These are phyloP conservation scores for Pterois miles DNA, from an alignment of 2,797 vertebrate genomes.

Conservation along the genomic window DNA sequence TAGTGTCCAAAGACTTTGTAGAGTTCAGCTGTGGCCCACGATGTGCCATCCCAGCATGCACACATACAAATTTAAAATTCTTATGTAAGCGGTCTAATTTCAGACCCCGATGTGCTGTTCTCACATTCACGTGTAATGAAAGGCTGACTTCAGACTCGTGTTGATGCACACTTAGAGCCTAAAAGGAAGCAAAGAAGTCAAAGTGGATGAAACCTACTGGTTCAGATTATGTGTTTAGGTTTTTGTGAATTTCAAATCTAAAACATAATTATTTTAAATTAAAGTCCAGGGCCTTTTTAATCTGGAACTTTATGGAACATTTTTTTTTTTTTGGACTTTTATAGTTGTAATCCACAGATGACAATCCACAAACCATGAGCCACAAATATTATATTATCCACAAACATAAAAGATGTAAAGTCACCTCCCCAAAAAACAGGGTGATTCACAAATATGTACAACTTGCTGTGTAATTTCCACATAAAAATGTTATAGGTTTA, in stretches of 20 bases:
- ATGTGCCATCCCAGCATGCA: constrained; percentile 11
- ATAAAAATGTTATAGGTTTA: too few species aligned
- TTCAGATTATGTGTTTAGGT: background rate
- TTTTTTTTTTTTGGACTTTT: too few species aligned
- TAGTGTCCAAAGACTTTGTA: background rate
- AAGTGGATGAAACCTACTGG: background rate
- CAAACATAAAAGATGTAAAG: too few species aligned
- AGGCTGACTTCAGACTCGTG: constrained; percentile 4
- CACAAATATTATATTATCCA: too few species aligned
- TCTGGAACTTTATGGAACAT: too few species aligned
- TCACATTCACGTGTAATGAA: constrained; percentile 7
- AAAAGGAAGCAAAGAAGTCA: background rate
- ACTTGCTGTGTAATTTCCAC: too few species aligned
- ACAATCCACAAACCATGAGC: too few species aligned
- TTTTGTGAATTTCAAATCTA: background rate
- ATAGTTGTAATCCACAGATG: too few species aligned
- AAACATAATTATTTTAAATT: too few species aligned
- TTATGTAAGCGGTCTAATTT: constrained; percentile 43
- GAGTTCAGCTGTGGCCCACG: constrained; percentile 10
- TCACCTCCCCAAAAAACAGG: too few species aligned
- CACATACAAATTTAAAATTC: constrained; percentile 15
- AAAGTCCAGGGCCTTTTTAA: background rate
- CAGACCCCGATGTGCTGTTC: constrained; percentile 34
- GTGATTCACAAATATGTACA: too few species aligned
- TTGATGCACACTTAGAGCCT: background rate